These are phyloP conservation scores for Limosa lapponica DNA, from an alignment of 2,797 vertebrate genomes.

Conservation along the genomic window DNA sequence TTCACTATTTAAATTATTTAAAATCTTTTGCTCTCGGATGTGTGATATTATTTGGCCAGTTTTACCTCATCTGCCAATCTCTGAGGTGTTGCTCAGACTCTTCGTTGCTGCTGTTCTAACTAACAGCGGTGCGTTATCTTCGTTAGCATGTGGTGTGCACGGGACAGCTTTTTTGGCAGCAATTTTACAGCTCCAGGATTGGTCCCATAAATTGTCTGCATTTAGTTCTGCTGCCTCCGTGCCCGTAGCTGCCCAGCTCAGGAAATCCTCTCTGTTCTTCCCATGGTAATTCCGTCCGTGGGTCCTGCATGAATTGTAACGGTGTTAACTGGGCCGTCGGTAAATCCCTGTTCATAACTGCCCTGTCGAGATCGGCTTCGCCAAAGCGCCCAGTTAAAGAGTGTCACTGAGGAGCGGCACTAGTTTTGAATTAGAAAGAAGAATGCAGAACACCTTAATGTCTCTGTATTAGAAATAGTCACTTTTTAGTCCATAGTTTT, in stretches of 20 bases:
- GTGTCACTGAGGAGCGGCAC: neutral
- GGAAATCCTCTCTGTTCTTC: neutral
- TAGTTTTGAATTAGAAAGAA: neutral
- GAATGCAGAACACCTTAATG: neutral
- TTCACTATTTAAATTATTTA: neutral
- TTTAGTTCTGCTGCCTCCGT: neutral
- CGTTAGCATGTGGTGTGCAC: no score
- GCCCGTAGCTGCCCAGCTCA: neutral
- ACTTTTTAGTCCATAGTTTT: neutral
- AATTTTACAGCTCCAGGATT: neutral
- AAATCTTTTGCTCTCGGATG: neutral
- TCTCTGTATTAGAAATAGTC: neutral
- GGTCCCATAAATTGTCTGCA: neutral
- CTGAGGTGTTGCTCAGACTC: neutral
- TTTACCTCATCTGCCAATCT: neutral
- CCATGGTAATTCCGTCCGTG: neutral
- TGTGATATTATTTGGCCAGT: neutral
- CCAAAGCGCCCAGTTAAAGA: neutral
- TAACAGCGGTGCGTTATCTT: accelerated
- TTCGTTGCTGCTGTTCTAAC: neutral
- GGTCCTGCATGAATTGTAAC: neutral
- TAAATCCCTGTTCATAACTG: neutral
- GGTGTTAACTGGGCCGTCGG: neutral
- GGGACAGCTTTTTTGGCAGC: neutral
- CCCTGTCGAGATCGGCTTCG: neutral